Percentiles rank a stretch among this genome's conserved stretches.
phyloP scores from a whole-genome alignment of 2,113 vertebrate species.

The Stegostoma tigrinum region DNA sequence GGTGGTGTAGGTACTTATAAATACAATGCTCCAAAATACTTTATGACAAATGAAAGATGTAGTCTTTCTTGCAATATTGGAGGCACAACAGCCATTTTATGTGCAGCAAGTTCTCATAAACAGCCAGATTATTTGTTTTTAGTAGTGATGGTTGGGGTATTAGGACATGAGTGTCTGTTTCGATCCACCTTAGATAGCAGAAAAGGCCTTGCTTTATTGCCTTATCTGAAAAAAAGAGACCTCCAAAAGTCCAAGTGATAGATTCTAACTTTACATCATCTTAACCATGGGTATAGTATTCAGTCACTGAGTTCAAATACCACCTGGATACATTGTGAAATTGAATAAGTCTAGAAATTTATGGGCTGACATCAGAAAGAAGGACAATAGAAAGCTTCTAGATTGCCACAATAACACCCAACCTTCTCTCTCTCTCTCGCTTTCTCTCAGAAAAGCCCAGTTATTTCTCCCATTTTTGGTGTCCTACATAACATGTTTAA shows the following conservation, averaged over 20 bases:
- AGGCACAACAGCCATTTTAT: no score
- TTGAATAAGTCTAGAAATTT: neutral
- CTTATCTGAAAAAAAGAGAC: neutral
- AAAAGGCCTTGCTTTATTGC: neutral
- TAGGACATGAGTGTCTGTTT: neutral
- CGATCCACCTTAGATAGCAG: neutral
- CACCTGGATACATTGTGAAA: no score
- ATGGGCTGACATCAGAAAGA: neutral
- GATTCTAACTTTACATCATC: neutral
- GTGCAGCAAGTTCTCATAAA: no score
- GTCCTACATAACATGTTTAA: neutral
- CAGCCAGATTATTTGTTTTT: neutral
- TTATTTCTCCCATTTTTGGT: neutral
- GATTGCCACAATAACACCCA: no score
- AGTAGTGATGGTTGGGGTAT: neutral
- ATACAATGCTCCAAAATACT: neutral
- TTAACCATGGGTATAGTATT: neutral
- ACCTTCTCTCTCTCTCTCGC: no score
- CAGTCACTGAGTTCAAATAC: neutral
- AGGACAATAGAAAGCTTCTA: no score
- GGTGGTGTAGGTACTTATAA: neutral
- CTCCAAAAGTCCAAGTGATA: neutral
- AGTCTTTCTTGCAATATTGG: no score
- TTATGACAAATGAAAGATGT: no score
- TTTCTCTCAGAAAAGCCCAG: neutral